Conservation (phyloP, 2,888 invertebrate species). For the Axea sp. region DNA sequence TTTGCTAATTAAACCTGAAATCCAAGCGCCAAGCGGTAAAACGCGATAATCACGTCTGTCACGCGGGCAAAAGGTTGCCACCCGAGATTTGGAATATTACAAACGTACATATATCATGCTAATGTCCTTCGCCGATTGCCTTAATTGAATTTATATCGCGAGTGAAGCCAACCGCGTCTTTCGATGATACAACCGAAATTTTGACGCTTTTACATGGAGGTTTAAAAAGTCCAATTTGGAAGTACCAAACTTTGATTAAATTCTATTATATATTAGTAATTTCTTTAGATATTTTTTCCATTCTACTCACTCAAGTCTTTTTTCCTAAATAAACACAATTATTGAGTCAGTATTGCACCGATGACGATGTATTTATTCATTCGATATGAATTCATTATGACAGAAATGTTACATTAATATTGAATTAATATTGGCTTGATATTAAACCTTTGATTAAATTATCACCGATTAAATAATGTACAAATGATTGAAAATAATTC, state of each 20-base stretch:
- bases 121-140: slow-evolving; percentile 16
- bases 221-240: background rate
- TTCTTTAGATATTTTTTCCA: too few relatives aligned
- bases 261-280: too few relatives aligned
- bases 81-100: slow-evolving; percentile 56
- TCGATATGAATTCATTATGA: too few relatives aligned
- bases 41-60: slow-evolving; percentile 63
- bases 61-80: slow-evolving; percentile 58
- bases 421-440: too few relatives aligned
- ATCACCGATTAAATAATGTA: too few relatives aligned
- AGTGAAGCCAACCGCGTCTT: background rate
- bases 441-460: too few relatives aligned
- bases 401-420: too few relatives aligned
- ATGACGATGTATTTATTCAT: too few relatives aligned
- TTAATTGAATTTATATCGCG: slow-evolving; percentile 43
- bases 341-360: too few relatives aligned
- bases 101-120: slow-evolving; percentile 43
- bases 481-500: too few relatives aligned
- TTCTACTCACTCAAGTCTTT: too few relatives aligned
- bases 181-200: slow-evolving; percentile 4
- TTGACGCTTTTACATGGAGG: slow-evolving; percentile 1
- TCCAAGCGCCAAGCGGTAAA: slow-evolving; percentile 66
- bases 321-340: too few relatives aligned
- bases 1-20: slow-evolving; percentile 76
- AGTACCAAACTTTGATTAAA: background rate